Percentiles rank a stretch among this genome's conserved stretches.
These are phyloP conservation scores for Chiroxiphia lanceolata DNA, from an alignment of 2,797 vertebrate species.

Conservation along the genomic window DNA sequence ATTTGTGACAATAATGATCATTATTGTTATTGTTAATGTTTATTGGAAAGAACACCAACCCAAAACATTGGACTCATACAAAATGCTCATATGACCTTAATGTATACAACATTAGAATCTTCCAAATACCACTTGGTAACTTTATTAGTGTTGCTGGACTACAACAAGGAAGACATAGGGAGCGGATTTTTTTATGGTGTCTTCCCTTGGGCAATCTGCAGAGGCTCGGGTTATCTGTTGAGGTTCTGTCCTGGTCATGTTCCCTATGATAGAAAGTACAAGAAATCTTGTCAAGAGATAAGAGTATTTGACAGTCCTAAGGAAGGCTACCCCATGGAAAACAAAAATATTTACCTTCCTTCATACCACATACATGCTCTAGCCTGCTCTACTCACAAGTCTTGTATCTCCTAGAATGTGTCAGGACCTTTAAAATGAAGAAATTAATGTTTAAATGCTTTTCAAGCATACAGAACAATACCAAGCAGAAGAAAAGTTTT, in stretches of 20 bases:
- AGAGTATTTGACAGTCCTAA: not conserved
- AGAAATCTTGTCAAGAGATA: not conserved
- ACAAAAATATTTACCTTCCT: not conserved
- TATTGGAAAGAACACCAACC: not conserved
- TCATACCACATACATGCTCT: not conserved
- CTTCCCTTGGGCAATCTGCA: not conserved
- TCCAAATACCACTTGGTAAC: not conserved
- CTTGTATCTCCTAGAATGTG: not conserved
- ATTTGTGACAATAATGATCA: not conserved
- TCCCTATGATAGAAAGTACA: not conserved
- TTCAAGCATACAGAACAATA: not conserved
- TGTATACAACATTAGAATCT: not conserved
- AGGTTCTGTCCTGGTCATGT: not conserved
- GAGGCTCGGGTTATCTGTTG: not conserved
- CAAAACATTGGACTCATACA: not conserved
- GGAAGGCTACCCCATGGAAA: not conserved
- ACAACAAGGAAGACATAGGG: rapidly evolving
- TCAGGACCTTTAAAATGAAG: not conserved
- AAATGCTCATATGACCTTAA: not conserved
- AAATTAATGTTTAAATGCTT: not conserved
- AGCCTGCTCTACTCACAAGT: not conserved
- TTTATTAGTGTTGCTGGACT: rapidly evolving
- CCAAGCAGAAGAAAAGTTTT: not conserved
- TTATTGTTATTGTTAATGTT: not conserved
- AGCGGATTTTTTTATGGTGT: rapidly evolving